These are phyloP conservation scores for Drosophila sordidula DNA, from an alignment of 2,888 invertebrate species.

Conservation along the genomic window DNA sequence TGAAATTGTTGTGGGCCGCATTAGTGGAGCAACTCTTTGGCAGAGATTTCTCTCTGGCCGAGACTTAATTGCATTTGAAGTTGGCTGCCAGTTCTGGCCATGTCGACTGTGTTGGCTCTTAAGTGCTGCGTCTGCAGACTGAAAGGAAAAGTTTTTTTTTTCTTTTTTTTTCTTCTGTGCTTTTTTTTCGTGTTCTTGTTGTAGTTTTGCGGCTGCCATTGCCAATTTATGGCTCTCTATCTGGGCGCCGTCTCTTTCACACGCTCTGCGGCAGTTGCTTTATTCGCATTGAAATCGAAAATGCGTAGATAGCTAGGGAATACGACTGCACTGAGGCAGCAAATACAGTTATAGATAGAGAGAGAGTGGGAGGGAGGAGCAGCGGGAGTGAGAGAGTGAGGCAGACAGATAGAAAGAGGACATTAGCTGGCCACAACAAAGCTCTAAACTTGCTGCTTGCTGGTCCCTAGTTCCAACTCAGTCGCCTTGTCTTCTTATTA, in stretches of 20 bases:
- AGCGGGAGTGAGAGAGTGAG: too few relatives aligned
- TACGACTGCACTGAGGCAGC: slow-evolving; percentile 21
- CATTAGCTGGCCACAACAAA: slow-evolving; percentile 44
- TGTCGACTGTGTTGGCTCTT: slow-evolving; percentile 44
- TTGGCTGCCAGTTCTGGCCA: slow-evolving; percentile 42
- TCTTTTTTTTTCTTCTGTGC: slow-evolving; percentile 8
- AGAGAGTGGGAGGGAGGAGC: neutral
- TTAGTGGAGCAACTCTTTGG: slow-evolving; percentile 30
- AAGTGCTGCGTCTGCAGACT: slow-evolving; percentile 61
- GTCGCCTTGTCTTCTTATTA: slow-evolving; percentile 22
- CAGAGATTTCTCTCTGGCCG: slow-evolving; percentile 58
- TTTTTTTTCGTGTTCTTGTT: slow-evolving; percentile 1
- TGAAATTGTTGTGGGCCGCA: slow-evolving; percentile 71
- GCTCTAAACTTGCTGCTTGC: slow-evolving; percentile 23
- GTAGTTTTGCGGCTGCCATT: slow-evolving; percentile 67
- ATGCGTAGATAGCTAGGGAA: slow-evolving; percentile 70
- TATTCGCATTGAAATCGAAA: slow-evolving; percentile 76
- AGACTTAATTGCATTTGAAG: slow-evolving; percentile 78
- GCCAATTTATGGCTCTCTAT: slow-evolving; percentile 66
- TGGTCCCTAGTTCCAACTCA: slow-evolving; percentile 27
- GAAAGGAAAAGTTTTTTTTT: slow-evolving; percentile 72
- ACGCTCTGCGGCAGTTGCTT: slow-evolving; percentile 40
- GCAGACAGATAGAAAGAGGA: slow-evolving; percentile 5
- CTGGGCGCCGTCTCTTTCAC: slow-evolving; percentile 17
- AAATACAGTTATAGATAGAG: slow-evolving; percentile 4